Evolutionary conservation across 2,797 vertebrate species (phyloP).

Genomic region (Sebastes nivosus): DNA sequence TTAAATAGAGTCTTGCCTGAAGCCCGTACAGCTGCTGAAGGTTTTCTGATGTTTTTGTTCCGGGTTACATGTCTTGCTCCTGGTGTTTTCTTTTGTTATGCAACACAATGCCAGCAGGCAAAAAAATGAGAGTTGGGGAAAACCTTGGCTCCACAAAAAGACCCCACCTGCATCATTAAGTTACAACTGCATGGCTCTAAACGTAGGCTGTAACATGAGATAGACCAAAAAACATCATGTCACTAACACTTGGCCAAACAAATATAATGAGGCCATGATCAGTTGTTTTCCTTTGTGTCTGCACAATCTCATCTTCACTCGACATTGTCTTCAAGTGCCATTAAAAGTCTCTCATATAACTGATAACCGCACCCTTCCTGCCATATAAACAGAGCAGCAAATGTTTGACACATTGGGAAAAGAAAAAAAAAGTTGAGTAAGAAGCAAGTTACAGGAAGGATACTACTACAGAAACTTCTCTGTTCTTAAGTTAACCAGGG

Average conservation of each 20-base stretch:
- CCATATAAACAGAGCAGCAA: neutral
- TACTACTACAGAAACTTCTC: constrained; percentile 19
- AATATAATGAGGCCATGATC: too few species aligned
- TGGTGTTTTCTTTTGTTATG: constrained; percentile 8
- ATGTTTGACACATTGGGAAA: neutral
- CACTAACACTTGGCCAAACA: neutral
- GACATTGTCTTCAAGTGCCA: neutral
- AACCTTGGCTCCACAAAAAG: neutral
- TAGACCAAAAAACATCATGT: neutral
- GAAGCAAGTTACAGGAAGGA: constrained; percentile 48
- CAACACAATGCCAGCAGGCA: neutral
- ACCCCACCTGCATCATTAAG: neutral
- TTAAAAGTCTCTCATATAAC: neutral
- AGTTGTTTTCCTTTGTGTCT: neutral
- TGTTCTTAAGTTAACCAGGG: constrained; percentile 30
- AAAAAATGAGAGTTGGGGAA: neutral
- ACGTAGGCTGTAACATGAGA: neutral
- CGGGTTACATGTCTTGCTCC: neutral
- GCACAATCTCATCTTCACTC: neutral
- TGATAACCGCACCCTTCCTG: neutral
- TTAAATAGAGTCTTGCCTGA: neutral
- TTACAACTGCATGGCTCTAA: neutral
- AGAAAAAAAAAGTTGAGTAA: neutral
- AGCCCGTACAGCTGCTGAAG: neutral
- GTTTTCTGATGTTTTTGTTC: neutral